Evolutionary conservation across 2,113 vertebrate species (phyloP).

Genomic region (Aramus guarauna): DNA sequence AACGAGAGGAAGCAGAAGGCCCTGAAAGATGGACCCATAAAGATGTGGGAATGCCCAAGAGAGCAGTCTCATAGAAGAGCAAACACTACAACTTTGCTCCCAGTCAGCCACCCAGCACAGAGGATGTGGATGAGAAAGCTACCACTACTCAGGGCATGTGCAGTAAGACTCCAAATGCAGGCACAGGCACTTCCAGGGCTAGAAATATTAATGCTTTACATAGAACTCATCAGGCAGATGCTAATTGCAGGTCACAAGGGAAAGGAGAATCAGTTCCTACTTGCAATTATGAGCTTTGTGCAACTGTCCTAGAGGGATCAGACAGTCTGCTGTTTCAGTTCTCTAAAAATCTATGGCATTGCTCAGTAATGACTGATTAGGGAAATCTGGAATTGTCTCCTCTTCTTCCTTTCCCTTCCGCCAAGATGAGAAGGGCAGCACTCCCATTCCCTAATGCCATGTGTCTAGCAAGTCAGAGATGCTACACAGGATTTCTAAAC

Average conservation of each 20-base stretch:
- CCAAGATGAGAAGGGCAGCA: background rate
- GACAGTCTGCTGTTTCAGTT: background rate
- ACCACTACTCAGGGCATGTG: background rate
- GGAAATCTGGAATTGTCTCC: background rate
- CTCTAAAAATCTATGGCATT: background rate
- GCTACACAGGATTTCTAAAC: background rate
- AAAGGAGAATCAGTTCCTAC: background rate
- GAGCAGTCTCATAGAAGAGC: background rate
- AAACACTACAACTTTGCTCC: background rate
- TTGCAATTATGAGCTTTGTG: background rate
- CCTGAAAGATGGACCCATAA: conserved; percentile 28
- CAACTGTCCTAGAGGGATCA: background rate
- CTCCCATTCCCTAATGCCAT: background rate
- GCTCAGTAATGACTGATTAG: background rate
- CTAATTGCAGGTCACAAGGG: background rate
- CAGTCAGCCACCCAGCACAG: background rate
- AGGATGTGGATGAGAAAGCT: background rate
- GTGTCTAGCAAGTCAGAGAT: background rate
- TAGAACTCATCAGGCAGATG: background rate
- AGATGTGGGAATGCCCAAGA: background rate
- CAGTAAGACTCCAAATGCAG: background rate
- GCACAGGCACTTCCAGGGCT: background rate
- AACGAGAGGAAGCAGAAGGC: conserved; percentile 32
- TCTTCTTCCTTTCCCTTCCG: background rate
- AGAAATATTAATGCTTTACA: background rate